These are phyloP conservation scores for Whitmania pigra DNA, from an alignment of 1,140 invertebrate genomes.

Conservation along the genomic window DNA sequence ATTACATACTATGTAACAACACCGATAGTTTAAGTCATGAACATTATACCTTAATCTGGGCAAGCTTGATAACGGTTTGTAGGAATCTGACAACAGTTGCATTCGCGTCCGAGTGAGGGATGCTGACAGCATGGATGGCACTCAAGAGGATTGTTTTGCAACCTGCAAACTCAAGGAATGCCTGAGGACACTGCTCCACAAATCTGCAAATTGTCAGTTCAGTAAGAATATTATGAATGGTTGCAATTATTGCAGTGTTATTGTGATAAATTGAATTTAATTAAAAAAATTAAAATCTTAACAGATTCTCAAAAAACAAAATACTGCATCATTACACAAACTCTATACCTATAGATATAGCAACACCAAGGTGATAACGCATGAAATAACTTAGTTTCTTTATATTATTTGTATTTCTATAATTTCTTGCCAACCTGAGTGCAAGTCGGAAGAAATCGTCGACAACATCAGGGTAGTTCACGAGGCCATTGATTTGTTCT, in stretches of 20 bases:
- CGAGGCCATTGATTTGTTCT: constrained; percentile 57
- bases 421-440: constrained; percentile 47
- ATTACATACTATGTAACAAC: no score
- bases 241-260: not conserved
- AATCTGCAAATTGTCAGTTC: constrained; percentile 50
- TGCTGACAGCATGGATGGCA: constrained; percentile 61
- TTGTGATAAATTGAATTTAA: no score
- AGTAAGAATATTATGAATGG: not conserved
- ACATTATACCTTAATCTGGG: no score
- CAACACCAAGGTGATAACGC: no score
- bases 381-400: no score
- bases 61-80: constrained; percentile 53
- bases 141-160: constrained; percentile 65
- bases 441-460: constrained; percentile 89
- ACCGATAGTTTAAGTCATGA: no score
- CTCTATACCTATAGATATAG: no score
- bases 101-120: constrained; percentile 91
- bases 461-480: constrained; percentile 88
- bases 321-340: no score
- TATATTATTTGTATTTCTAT: no score
- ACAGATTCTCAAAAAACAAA: no score
- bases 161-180: constrained; percentile 61
- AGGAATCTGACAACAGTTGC: constrained; percentile 88
- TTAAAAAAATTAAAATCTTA: no score
- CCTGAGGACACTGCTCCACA: constrained; percentile 67